Conservation (phyloP, 1,140 invertebrate species). For the Campoletis sonorensis region DNA sequence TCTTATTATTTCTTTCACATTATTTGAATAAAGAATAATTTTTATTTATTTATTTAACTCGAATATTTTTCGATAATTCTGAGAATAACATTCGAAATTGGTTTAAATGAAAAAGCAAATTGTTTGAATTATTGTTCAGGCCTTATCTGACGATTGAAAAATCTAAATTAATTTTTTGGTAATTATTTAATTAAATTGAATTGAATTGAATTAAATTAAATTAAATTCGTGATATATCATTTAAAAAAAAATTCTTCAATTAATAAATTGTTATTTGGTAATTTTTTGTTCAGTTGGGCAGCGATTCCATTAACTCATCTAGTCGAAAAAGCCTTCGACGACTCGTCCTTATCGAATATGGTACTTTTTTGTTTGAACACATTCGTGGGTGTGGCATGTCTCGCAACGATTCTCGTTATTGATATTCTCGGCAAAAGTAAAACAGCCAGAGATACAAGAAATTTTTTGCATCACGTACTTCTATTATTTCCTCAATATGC, state of each 20-base stretch:
- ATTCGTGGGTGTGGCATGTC: slow-evolving; percentile 79
- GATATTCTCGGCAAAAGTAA: slow-evolving; percentile 81
- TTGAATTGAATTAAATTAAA: no score
- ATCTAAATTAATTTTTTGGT: no score
- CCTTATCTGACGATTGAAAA: no score
- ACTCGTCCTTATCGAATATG: slow-evolving; percentile 82
- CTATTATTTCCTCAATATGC: slow-evolving; percentile 81
- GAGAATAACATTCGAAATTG: no score
- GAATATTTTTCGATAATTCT: no score
- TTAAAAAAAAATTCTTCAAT: no score
- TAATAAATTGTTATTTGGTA: background rate
- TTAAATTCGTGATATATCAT: no score
- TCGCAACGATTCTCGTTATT: slow-evolving; percentile 79
- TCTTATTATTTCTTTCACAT: no score
- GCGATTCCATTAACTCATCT: slow-evolving; percentile 77
- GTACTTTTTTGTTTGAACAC: slow-evolving; percentile 81
- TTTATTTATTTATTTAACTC: no score
- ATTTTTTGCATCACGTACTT: slow-evolving; percentile 79
- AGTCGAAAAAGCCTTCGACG: slow-evolving; percentile 80
- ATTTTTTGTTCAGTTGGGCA: slow-evolving; percentile 72
- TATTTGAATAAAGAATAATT: no score
- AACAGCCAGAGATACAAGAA: slow-evolving; percentile 77
- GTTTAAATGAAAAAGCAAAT: no score
- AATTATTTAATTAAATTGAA: no score
- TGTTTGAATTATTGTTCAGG: background rate